These are phyloP conservation scores for Antigone vipio DNA, from an alignment of 2,113 vertebrate genomes.

Conservation along the genomic window DNA sequence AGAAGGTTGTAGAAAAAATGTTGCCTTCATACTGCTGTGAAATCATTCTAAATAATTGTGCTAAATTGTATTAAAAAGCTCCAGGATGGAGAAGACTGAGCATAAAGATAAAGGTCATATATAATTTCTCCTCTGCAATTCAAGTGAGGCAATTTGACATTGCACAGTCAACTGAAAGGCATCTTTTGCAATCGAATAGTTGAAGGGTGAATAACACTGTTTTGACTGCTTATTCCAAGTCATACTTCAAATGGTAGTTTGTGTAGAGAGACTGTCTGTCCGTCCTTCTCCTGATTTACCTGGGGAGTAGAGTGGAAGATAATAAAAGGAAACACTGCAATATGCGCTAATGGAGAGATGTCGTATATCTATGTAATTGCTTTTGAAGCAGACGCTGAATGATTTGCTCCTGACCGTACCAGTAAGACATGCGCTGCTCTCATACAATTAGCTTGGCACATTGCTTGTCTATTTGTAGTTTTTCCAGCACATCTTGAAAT, in stretches of 20 bases:
- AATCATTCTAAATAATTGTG: slow-evolving; percentile 43
- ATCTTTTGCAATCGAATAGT: not conserved
- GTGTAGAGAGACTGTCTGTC: not conserved
- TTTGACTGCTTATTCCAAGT: not conserved
- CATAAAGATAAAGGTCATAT: slow-evolving; percentile 37
- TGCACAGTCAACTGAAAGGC: slow-evolving; percentile 21
- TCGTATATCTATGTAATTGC: not conserved
- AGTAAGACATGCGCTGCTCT: not conserved
- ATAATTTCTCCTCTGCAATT: not conserved
- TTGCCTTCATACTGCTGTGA: not conserved
- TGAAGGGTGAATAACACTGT: not conserved
- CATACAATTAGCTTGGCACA: too few species aligned
- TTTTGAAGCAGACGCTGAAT: not conserved
- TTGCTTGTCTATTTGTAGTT: accelerated
- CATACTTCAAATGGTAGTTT: not conserved
- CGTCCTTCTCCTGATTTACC: not conserved
- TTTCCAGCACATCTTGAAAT: not conserved
- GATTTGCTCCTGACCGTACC: not conserved
- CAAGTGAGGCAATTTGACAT: slow-evolving; percentile 10
- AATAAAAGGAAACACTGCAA: not conserved
- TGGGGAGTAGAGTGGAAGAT: not conserved
- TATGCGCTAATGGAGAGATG: not conserved
- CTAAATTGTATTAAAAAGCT: slow-evolving; percentile 34
- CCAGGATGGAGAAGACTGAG: not conserved
- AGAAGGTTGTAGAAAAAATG: not conserved